Percentiles rank a stretch among this genome's conserved stretches.
Conservation (phyloP, 2,797 vertebrate species). For the Hybognathus amarus region DNA sequence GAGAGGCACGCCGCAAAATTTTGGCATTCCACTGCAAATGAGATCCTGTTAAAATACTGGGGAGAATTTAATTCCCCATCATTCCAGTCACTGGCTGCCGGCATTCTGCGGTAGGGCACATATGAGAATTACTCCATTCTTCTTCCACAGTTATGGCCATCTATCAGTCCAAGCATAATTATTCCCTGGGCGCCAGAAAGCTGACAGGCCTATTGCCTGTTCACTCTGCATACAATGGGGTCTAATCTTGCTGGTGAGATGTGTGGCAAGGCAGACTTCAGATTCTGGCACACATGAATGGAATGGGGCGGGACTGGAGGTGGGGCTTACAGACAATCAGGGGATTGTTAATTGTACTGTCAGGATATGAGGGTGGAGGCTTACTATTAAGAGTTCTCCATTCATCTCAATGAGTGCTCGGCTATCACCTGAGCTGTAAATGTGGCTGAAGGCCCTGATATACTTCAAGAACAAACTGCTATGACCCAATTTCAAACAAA, state of each 20-base stretch:
- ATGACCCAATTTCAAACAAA: no score
- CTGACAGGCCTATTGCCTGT: constrained; percentile 62
- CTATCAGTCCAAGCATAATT: constrained; percentile 62
- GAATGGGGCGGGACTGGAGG: constrained; percentile 41
- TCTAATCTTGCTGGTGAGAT: constrained; percentile 49
- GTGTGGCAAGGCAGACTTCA: constrained; percentile 33
- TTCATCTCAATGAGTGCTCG: background rate
- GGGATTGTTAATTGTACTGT: constrained; percentile 13
- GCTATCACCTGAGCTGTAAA: background rate
- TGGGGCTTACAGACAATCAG: constrained; percentile 24
- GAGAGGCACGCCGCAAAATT: constrained; percentile 50
- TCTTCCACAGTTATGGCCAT: constrained; percentile 62
- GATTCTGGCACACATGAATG: constrained; percentile 13
- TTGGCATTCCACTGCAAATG: constrained; percentile 50
- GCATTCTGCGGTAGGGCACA: constrained; percentile 65
- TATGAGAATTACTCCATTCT: constrained; percentile 67
- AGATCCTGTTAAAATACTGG: constrained; percentile 54
- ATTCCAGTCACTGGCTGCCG: constrained; percentile 61
- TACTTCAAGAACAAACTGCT: no score
- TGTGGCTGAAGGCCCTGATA: background rate
- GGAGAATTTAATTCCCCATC: constrained; percentile 59
- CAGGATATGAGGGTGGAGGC: constrained; percentile 4
- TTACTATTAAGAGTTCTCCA: constrained; percentile 1
- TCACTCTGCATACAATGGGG: constrained; percentile 50
- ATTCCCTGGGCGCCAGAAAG: constrained; percentile 65